Evolutionary conservation across 2,888 invertebrate genomes (phyloP).

Genomic region (Rhagophthalmus giganteus): DNA sequence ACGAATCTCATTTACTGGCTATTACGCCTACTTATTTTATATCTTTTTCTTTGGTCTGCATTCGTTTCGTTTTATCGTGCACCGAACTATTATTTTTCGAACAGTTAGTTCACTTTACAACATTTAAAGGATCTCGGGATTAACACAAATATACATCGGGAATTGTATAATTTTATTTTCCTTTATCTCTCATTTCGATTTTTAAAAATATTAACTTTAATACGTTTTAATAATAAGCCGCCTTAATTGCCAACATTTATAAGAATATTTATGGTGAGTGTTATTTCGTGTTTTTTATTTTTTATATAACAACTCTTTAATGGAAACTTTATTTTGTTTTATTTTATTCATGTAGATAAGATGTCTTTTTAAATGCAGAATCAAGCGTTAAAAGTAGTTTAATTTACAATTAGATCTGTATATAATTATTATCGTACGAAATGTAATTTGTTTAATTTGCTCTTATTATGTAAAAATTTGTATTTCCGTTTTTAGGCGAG

Average conservation of each 20-base stretch:
- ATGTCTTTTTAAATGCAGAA: too few species aligned
- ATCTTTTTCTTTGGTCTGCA: slow-evolving; percentile 34
- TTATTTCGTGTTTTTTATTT: slow-evolving; percentile 22
- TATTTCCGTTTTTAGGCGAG: too few species aligned
- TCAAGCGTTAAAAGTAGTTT: too few species aligned
- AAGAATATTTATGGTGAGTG: slow-evolving; percentile 24
- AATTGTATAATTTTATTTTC: neutral
- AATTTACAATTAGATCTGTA: too few species aligned
- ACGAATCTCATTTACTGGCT: slow-evolving; percentile 46
- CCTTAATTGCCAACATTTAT: slow-evolving; percentile 24
- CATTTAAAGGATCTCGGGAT: too few species aligned
- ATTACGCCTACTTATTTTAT: slow-evolving; percentile 42
- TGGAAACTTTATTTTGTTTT: slow-evolving; percentile 13
- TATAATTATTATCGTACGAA: too few species aligned
- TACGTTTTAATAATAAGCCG: slow-evolving; percentile 21
- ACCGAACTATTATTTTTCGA: slow-evolving; percentile 23
- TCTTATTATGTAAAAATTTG: too few species aligned
- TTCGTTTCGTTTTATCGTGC: slow-evolving; percentile 34
- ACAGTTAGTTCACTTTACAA: too few species aligned
- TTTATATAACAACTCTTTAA: slow-evolving; percentile 19
- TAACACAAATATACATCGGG: neutral
- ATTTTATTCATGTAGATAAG: too few species aligned
- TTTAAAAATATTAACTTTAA: too few species aligned
- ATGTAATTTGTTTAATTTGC: too few species aligned
- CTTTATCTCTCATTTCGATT: too few species aligned